phyloP scores from a whole-genome alignment of 2,797 vertebrate species.

The Nyctibius grandis region DNA sequence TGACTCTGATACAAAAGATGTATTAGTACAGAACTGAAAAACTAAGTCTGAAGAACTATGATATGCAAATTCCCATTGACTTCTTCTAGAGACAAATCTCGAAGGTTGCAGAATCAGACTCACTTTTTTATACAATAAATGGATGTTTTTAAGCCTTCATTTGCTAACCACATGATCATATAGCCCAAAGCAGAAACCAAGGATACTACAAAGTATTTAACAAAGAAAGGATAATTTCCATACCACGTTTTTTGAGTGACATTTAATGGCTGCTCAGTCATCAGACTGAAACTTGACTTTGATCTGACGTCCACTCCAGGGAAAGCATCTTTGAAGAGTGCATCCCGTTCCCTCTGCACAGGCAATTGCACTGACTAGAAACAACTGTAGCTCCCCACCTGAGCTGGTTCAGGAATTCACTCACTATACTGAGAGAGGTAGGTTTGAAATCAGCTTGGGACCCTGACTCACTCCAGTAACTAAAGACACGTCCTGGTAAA shows the following conservation, averaged over 20 bases:
- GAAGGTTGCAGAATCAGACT: not conserved
- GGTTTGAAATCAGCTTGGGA: not conserved
- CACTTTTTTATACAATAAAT: not conserved
- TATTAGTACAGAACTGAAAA: not conserved
- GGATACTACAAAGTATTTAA: not conserved
- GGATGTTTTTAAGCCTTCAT: not conserved
- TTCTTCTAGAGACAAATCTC: not conserved
- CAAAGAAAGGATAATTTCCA: not conserved
- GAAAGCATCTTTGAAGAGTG: not conserved
- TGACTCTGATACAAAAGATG: not conserved
- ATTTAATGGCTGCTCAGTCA: not conserved
- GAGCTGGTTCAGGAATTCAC: not conserved
- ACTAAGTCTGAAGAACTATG: not conserved
- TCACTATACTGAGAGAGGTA: not conserved
- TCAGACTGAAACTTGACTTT: not conserved
- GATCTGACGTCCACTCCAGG: not conserved
- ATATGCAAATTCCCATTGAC: not conserved
- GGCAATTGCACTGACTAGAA: not conserved
- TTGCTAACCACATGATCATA: not conserved
- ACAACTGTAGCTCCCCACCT: not conserved
- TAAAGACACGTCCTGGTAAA: not conserved
- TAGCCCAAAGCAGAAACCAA: not conserved
- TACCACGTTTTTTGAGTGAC: not conserved
- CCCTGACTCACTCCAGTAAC: not conserved
- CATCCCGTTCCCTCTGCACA: not conserved